Evolutionary conservation across 2,113 vertebrate genomes (phyloP), one percentile per base, ranked within the genome.

Genomic region (Sapajus apella): DNA sequence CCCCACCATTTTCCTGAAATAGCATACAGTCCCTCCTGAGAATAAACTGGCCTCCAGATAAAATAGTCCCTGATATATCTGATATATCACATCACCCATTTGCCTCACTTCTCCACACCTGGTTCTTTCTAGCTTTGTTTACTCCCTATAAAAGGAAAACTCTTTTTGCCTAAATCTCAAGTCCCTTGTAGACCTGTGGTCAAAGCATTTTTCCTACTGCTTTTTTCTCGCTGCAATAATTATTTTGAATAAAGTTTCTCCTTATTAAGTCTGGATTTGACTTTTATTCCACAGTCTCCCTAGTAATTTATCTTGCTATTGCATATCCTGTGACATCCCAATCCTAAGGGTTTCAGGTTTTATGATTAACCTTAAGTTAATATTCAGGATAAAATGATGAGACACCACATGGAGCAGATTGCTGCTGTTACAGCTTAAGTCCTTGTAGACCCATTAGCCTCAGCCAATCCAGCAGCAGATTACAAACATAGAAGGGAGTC

Each of bases 71-170:
- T 85, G 37, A 73, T 50, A 32, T 52, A 25, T 27, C 32, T 45
- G 40, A 55, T 52, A 52, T 52, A 52, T 52, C 6, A 5, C 18
- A 2, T 45, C 20, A 50, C 3, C 4, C 55, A 55, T 68, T 66
- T 61, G n/a, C 18, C 13, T 3, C 35, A 27, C 32, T 25, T 50
- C 40, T 37, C 17, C 30, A 43, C 21, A 55, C 25, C 37, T 77
- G 45, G 13, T 64, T 90, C 40, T 72, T 86, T 87, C 50, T 70
- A 55, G 58, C n/a, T 85, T 85, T 85, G 73, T 76, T 95, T 94
- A n/a, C 18, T 90, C 17, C n/a, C 83, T 47, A 52, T 58, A 72
- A 81, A 43, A 73, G 17, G 72, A 55, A 77, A 66, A 40, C 12
- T 70, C 9, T 55, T 82, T 93, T 45, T 30, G 20, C 43, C 43